These are phyloP conservation scores for Drosophila oshimai DNA, from an alignment of 1,140 invertebrate species.

Conservation along the genomic window DNA sequence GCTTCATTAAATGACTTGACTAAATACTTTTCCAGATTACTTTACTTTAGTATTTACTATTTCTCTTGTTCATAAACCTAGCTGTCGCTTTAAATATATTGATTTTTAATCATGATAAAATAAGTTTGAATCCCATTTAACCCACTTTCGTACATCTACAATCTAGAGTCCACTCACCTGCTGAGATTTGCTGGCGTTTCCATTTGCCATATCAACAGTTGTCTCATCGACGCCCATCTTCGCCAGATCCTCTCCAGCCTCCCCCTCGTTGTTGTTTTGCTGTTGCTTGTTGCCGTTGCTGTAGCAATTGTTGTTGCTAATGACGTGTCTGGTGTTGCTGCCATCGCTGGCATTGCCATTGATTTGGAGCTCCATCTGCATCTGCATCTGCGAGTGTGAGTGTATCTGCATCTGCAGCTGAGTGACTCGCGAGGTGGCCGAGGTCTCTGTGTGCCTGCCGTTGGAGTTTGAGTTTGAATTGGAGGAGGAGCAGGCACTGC, in stretches of 20 bases:
- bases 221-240: slow-evolving; percentile 50
- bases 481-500: slow-evolving; percentile 65
- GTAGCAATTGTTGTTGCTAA: slow-evolving; percentile 76
- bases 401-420: slow-evolving; percentile 52
- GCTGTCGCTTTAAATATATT: too few relatives aligned
- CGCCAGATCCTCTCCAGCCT: slow-evolving; percentile 16
- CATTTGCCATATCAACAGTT: slow-evolving; percentile 66
- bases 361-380: slow-evolving; percentile 70
- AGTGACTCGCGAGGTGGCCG: slow-evolving; percentile 65
- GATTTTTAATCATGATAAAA: too few relatives aligned
- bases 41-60: too few relatives aligned
- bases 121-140: background rate
- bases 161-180: slow-evolving; percentile 46
- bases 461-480: slow-evolving; percentile 66
- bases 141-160: background rate
- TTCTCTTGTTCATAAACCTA: too few relatives aligned
- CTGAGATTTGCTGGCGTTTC: slow-evolving; percentile 45
- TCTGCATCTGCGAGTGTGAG: slow-evolving; percentile 26
- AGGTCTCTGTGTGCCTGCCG: slow-evolving; percentile 68
- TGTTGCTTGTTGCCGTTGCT: slow-evolving; percentile 36
- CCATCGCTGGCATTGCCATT: slow-evolving; percentile 49
- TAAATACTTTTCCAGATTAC: too few relatives aligned
- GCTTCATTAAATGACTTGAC: too few relatives aligned
- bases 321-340: slow-evolving; percentile 59
- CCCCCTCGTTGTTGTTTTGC: slow-evolving; percentile 46